Evolutionary conservation across 2,797 vertebrate species (phyloP).

Genomic region (Lepus oiostolus): DNA sequence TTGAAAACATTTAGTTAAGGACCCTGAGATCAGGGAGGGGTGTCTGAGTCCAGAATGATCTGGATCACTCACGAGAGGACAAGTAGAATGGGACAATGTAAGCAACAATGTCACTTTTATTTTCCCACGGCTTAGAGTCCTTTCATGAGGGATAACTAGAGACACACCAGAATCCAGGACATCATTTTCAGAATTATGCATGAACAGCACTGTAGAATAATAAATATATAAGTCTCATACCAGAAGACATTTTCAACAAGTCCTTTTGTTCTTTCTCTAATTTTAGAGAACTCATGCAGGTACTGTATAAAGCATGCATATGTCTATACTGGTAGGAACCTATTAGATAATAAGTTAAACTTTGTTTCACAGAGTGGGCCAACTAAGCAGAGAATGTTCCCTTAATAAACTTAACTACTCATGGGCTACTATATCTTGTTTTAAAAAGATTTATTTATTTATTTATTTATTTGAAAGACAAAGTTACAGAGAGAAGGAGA

Average conservation of each 20-base stretch:
- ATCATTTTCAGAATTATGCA: background rate
- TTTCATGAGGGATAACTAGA: background rate
- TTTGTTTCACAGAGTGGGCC: background rate
- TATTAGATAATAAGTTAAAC: background rate
- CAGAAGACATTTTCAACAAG: constrained; percentile 23
- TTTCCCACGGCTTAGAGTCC: background rate
- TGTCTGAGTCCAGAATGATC: background rate
- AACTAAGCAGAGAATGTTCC: background rate
- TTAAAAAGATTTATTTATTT: too few species aligned
- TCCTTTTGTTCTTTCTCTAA: background rate
- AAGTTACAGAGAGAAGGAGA: too few species aligned
- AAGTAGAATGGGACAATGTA: background rate
- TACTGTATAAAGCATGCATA: background rate
- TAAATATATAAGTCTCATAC: background rate
- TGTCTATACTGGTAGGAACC: background rate
- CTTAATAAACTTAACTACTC: background rate
- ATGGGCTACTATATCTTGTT: background rate
- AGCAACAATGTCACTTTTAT: background rate
- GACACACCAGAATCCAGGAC: background rate
- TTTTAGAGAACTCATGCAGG: background rate
- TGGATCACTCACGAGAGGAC: background rate
- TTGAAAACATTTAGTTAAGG: constrained; percentile 18
- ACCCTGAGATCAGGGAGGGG: background rate
- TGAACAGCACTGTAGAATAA: background rate
- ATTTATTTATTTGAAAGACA: too few species aligned